Evolutionary conservation across 2,113 vertebrate species (phyloP), one percentile per base, ranked within the genome.

Genomic region (Aegithalos caudatus): DNA sequence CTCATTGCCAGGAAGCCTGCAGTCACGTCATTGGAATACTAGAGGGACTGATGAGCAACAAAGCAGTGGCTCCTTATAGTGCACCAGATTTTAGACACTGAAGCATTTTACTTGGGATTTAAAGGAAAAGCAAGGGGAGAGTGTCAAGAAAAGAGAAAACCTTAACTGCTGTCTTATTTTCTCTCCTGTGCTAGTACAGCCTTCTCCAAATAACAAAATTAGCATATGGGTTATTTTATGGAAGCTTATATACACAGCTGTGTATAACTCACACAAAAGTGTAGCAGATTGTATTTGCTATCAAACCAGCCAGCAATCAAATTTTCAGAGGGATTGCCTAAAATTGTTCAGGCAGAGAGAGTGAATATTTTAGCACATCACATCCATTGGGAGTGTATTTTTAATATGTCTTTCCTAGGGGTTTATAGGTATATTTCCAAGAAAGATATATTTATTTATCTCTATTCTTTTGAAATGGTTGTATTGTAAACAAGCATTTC

Each of bases 281-380:
- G 65, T 60, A 51, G 44, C 80, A 94, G 91, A 94, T 71, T 86
- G 83, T 81, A 81, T 95, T 94, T 92, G 60, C 69, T 91, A 56
- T 79, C 81, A 97, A 86, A 87, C 35, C 69, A 89, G 61, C n/a
- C 69, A 91, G 61, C 47, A 92, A 83, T 81, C 60, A 67, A 33
- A 78, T 88, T 91, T 96, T 81, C 80, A 89, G 86, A 86, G 77
- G 51, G 48, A 89, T 71, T 92, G 37, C 44, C 80, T 95, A 60
- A 94, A 86, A 92, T 71, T 45, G 12, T 74, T 86, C 48, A 88
- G 60, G 44, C 64, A 84, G 56, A 62, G 74, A 80, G 20, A 67
- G 8, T 23, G 51, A 82, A 50, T 51, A 31, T 88, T 38, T 81
- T 70, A 93, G 8, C 44, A 71, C 6, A 6, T 79, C 37, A 28